Conservation (phyloP, 2,113 vertebrate genomes). For the Ochotona curzoniae region DNA sequence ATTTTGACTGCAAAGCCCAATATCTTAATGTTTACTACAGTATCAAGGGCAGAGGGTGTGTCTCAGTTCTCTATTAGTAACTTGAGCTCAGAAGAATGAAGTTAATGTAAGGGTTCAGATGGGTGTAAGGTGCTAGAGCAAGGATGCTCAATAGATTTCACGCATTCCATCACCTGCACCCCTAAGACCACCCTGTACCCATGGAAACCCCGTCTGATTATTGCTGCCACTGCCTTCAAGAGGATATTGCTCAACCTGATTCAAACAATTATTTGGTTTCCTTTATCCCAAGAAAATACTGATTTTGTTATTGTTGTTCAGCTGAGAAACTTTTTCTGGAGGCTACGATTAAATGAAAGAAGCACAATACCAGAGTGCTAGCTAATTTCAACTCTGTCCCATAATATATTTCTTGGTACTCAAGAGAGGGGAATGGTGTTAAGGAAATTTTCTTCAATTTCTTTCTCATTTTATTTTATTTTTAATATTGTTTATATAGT, state of each 20-base stretch:
- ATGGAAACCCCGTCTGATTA: slow-evolving; percentile 27
- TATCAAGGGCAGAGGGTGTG: too few relatives aligned
- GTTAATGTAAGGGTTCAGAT: neutral
- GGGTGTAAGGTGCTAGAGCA: neutral
- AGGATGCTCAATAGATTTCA: neutral
- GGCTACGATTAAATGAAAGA: neutral
- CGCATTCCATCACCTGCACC: neutral
- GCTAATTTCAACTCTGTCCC: neutral
- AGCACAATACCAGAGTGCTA: neutral
- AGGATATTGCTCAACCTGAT: neutral
- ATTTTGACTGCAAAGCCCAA: too few relatives aligned
- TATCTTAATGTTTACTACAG: too few relatives aligned
- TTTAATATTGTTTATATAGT: too few relatives aligned
- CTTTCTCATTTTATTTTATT: too few relatives aligned
- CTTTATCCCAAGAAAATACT: slow-evolving; percentile 36
- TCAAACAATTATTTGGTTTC: slow-evolving; percentile 30
- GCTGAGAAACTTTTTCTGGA: slow-evolving; percentile 11
- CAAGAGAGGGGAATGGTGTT: neutral
- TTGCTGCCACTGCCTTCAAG: neutral
- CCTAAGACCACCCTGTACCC: neutral
- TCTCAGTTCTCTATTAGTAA: neutral
- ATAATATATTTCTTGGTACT: neutral
- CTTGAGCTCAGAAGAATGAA: neutral
- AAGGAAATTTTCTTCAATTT: neutral
- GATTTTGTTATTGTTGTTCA: slow-evolving; percentile 26